A percentile compares a stretch with the other conserved stretches of the same genome.
Conservation (phyloP, 2,113 vertebrate genomes). For the Callopanchax toddi region DNA sequence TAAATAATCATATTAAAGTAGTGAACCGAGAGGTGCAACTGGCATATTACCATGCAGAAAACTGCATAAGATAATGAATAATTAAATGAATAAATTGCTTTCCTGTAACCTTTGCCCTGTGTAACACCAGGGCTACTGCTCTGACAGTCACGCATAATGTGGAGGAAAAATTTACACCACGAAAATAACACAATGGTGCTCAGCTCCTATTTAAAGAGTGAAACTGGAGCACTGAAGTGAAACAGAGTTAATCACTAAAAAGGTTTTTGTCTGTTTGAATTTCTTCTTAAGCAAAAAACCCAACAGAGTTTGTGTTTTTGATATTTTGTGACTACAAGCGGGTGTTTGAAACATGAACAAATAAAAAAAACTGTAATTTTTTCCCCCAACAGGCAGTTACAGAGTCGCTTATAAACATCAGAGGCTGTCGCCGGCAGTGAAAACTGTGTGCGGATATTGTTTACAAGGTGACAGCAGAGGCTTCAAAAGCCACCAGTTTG, state of each 20-base stretch:
- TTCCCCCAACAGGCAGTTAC: conserved; percentile 18
- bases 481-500: conserved; percentile 31
- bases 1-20: conserved; percentile 24
- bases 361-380: neutral
- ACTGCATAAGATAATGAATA: conserved; percentile 50
- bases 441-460: conserved; percentile 7
- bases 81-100: conserved; percentile 57
- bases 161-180: conserved; percentile 29
- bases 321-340: neutral
- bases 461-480: conserved; percentile 14
- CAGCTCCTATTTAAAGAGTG: neutral
- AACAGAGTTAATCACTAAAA: neutral
- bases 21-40: neutral
- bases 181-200: conserved; percentile 1
- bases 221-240: neutral
- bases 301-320: neutral
- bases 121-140: conserved; percentile 15
- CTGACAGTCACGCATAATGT: conserved; percentile 23
- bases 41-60: conserved; percentile 28
- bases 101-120: conserved; percentile 33
- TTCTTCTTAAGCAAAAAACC: conserved; percentile 8
- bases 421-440: conserved; percentile 20
- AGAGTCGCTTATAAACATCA: conserved; percentile 16
- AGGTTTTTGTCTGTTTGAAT: neutral
- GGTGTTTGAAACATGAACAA: neutral